Evolutionary conservation across 1,140 invertebrate genomes (phyloP).

Genomic region (Drosophila suzukii): DNA sequence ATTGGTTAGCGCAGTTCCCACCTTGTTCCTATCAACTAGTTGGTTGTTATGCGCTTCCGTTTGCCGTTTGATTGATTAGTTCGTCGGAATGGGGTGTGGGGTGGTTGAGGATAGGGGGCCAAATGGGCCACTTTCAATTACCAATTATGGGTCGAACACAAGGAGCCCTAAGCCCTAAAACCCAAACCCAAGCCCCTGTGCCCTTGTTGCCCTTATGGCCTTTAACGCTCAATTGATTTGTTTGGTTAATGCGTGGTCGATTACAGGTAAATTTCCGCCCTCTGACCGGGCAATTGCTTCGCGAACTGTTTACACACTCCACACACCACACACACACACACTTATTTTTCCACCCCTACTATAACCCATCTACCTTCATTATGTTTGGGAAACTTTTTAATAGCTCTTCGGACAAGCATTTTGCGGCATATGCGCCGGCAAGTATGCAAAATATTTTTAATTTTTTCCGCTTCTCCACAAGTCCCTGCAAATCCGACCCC

Average conservation of each 20-base stretch:
- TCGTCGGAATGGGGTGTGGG: background rate
- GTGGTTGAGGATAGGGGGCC: no score
- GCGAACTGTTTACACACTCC: constrained; percentile 43
- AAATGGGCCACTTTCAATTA: constrained; percentile 66
- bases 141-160: constrained; percentile 22
- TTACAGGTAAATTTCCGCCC: constrained; percentile 65
- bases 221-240: constrained; percentile 78
- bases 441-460: constrained; percentile 59
- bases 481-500: background rate
- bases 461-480: constrained; percentile 48
- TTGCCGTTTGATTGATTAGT: constrained; percentile 62
- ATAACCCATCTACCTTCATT: background rate
- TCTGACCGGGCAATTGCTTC: constrained; percentile 32
- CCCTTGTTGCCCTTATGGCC: constrained; percentile 35
- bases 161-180: background rate
- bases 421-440: constrained; percentile 40
- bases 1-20: constrained; percentile 7
- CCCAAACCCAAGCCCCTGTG: background rate
- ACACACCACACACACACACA: constrained; percentile 1
- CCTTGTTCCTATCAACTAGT: background rate
- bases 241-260: constrained; percentile 58
- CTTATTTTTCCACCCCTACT: background rate
- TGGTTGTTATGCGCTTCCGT: constrained; percentile 4
- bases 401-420: constrained; percentile 63
- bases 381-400: constrained; percentile 64